phyloP scores from a whole-genome alignment of 2,113 vertebrate genomes.

The Coturnix japonica region DNA sequence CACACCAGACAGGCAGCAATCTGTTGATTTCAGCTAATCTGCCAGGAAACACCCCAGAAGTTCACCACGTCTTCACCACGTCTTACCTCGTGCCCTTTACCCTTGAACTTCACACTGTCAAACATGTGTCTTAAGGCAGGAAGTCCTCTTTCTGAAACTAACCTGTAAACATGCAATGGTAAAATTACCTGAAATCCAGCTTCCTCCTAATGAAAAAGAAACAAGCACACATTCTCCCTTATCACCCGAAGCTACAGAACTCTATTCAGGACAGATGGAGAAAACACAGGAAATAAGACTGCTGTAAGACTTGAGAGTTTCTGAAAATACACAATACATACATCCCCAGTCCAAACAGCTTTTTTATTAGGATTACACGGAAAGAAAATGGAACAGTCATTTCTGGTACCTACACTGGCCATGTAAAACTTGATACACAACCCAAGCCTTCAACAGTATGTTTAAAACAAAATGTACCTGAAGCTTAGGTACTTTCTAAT shows the following conservation, averaged over 20 bases:
- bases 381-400: background rate
- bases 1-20: accelerated
- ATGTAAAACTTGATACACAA: background rate
- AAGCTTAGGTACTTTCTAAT: background rate
- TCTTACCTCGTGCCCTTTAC: conserved; percentile 94
- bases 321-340: background rate
- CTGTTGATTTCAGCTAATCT: background rate
- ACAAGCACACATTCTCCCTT: background rate
- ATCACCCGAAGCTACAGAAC: background rate
- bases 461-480: background rate
- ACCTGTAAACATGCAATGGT: conserved; percentile 73
- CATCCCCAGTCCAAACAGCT: background rate
- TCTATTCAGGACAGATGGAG: background rate
- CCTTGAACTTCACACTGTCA: conserved; percentile 85
- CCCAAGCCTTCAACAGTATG: background rate
- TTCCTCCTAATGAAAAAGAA: background rate
- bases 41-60: background rate
- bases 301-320: background rate
- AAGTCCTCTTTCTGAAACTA: conserved; percentile 90
- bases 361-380: background rate
- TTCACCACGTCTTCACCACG: background rate
- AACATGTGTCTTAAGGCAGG: conserved; percentile 91
- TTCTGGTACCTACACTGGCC: background rate
- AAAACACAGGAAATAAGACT: background rate
- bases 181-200: background rate